Evolutionary conservation across 2,797 vertebrate genomes (phyloP).

Genomic region (Setipinna tenuifilis): DNA sequence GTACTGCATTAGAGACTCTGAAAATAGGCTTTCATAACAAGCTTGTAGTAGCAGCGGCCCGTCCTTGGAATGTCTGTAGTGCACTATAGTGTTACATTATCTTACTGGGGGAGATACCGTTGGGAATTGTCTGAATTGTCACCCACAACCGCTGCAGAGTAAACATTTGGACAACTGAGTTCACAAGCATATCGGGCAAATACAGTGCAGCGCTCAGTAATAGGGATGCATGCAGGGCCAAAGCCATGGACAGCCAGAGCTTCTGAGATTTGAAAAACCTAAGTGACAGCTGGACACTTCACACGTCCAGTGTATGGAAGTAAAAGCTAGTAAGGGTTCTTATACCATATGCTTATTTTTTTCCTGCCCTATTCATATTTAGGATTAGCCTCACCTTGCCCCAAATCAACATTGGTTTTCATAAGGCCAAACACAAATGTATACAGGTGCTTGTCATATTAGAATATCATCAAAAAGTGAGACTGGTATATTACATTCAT

Average conservation of each 20-base stretch:
- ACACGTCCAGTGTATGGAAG: too few relatives aligned
- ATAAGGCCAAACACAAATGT: too few relatives aligned
- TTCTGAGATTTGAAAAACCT: too few relatives aligned
- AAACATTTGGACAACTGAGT: slow-evolving; percentile 1
- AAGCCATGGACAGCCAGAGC: not conserved
- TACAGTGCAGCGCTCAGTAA: not conserved
- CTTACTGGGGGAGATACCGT: not conserved
- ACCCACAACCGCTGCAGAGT: not conserved
- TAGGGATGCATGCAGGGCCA: not conserved
- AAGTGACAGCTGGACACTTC: too few relatives aligned
- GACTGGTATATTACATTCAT: too few relatives aligned
- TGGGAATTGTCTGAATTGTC: not conserved
- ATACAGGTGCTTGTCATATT: too few relatives aligned
- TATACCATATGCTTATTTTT: too few relatives aligned
- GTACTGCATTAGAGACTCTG: not conserved
- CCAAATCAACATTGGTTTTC: too few relatives aligned
- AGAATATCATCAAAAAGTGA: too few relatives aligned
- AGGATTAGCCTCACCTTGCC: too few relatives aligned
- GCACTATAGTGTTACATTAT: not conserved
- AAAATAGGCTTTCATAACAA: not conserved
- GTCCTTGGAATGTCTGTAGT: not conserved
- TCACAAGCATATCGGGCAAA: not conserved
- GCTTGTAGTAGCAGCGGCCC: not conserved
- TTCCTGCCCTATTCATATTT: too few relatives aligned
- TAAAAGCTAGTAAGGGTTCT: too few relatives aligned